Conservation (phyloP, 2,113 vertebrate genomes). For the Microtus pennsylvanicus region DNA sequence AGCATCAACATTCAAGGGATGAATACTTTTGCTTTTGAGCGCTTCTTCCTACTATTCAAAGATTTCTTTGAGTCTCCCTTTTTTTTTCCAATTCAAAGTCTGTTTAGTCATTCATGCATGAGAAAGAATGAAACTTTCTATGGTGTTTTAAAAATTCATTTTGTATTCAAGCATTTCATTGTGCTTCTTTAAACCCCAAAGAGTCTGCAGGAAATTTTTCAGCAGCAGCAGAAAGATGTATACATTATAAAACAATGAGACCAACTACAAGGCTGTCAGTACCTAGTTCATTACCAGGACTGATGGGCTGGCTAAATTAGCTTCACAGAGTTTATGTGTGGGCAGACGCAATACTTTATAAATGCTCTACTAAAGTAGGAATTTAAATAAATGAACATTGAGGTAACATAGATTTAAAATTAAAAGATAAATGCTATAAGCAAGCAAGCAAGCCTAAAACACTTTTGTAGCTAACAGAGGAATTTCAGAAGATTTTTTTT, state of each 20-base stretch:
- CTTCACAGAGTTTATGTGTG: neutral
- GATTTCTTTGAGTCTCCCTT: neutral
- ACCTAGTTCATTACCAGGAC: neutral
- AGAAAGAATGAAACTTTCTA: constrained; percentile 6
- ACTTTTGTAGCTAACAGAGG: neutral
- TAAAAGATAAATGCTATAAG: neutral
- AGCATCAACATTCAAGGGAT: neutral
- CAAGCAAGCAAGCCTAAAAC: neutral
- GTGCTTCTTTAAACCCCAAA: neutral
- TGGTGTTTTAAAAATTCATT: neutral
- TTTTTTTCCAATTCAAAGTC: neutral
- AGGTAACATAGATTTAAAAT: neutral
- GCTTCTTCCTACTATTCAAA: neutral
- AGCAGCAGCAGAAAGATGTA: neutral
- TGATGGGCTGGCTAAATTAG: neutral
- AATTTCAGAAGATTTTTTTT: neutral
- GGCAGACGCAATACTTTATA: neutral
- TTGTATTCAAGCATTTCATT: constrained; percentile 12
- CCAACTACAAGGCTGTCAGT: neutral
- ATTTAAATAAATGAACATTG: neutral
- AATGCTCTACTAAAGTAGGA: neutral
- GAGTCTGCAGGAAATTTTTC: neutral
- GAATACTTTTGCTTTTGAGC: neutral
- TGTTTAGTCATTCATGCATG: constrained; percentile 17
- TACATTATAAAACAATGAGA: neutral